Base-by-base conservation (phyloP, 2,888 invertebrate species). In the Octodonta nipae region DNA sequence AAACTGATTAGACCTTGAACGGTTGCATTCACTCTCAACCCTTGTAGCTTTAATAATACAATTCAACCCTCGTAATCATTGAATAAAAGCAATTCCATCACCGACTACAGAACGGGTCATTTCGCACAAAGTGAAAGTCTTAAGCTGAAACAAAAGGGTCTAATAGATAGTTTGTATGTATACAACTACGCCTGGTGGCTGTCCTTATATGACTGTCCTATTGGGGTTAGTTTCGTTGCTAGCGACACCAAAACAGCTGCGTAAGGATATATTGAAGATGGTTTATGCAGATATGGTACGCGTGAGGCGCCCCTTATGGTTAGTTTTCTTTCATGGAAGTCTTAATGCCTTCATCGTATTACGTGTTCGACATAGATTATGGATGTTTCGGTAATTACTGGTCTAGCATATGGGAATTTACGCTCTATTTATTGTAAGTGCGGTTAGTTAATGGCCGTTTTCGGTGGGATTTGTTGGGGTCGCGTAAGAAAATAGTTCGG, bases 331-430 rank as follows among this genome's bases (percentile, higher is more conserved):
- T 48, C 52, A 58, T 60, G 60, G 60, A 61, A 61, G 56, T 60
- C 60, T 56, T 60, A 59, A 59, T 56, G 58, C 58, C 56, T 58
- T 57, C 58, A 56, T n/a, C n/a, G n/a, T 57, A 60, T 59, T 61
- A 61, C 60, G 60, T 61, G 60, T 59, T 55, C 51, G 56, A 59
- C 60, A 61, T 61, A 59, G 60, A 59, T 61, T 58, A 60, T 58
- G 57, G 60, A 56, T 55, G 57, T 58, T 58, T 58, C 52, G 52
- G 58, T 58, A 58, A 60, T 58, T 59, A 58, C 56, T 52, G 44
- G 50, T 54, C 53, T 54, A 55, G 56, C 58, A 56, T 57, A 58
- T 58, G 58, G 55, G 56, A n/a, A n/a, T n/a, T n/a, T n/a, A n/a
- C n/a, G n/a, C n/a, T n/a, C n/a, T n/a, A n/a, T n/a, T n/a, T n/a